Base-by-base conservation (phyloP, 2,888 invertebrate genomes). In the Nomada lathburiana region DNA sequence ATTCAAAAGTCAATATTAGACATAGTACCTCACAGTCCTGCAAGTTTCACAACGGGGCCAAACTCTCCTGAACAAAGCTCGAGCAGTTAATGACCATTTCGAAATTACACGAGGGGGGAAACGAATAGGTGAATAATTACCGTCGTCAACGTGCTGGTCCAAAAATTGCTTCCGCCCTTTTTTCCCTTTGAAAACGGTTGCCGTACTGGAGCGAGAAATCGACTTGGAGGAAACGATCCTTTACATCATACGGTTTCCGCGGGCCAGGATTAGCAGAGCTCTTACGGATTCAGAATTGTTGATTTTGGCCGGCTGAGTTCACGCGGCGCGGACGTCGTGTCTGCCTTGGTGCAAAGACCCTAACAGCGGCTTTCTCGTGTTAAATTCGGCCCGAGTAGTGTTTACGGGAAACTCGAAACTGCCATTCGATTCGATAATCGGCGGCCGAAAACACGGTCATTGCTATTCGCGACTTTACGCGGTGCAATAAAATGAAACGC, bases 191-290 rank as follows among this genome's bases (percentile, higher is more conserved):
- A 4, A 47, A 16, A 60, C 42, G n/a, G 50, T 44, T 75, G 59
- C 57, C 50, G 78, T 69, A 81, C 73, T 23, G 50, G 47, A 68
- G 59, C 57, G 71, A 82, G 84, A 75, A 88, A 88, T 86, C 78
- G 85, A 76, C 86, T 86, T 83, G 87, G 89, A 90, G 90, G 87
- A 64, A 89, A 88, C 84, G 82, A 86, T 90, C 88, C 89, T 90
- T 92, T 92, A 92, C 90, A 86, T 91, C 92, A 92, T 88, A 86
- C 89, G 83, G 36, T 86, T 87, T 81, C 77, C 87, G 86, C 83
- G 80, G 72, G 90, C 91, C 90, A 90, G 91, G 86, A 91, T 91
- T 92, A 92, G 90, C 88, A 53, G 60, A 68, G 65, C 68, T 11
- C 47, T 70, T 75, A 60, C 70, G 59, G 62, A 67, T 68, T 20